A percentile compares a stretch with the other conserved stretches of the same genome.
phyloP scores from a whole-genome alignment of 2,888 invertebrate genomes.

The Mantis religiosa region DNA sequence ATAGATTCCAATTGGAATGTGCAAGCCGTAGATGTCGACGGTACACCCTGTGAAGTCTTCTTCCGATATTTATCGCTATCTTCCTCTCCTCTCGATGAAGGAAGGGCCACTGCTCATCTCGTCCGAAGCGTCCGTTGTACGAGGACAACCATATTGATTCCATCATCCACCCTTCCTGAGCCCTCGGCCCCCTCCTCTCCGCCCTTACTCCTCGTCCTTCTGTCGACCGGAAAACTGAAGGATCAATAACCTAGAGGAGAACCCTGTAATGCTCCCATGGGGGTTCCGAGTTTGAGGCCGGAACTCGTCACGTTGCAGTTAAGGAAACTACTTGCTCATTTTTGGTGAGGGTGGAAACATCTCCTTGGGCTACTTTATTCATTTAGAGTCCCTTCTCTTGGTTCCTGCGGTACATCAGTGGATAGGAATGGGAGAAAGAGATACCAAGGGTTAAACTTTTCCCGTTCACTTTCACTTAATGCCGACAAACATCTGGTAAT shows the following conservation, averaged over 20 bases:
- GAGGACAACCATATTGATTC: conserved; percentile 22
- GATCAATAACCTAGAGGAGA: conserved; percentile 24
- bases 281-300: not conserved
- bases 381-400: too few species aligned
- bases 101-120: not conserved
- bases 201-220: conserved; percentile 2
- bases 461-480: too few species aligned
- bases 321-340: not conserved
- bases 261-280: not conserved
- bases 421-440: too few species aligned
- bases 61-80: not conserved
- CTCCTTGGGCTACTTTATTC: not conserved
- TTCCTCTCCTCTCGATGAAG: not conserved
- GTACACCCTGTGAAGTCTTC: not conserved
- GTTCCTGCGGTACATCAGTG: too few species aligned
- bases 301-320: not conserved
- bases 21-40: not conserved
- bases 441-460: too few species aligned
- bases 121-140: not conserved
- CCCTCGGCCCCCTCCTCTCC: conserved; percentile 22
- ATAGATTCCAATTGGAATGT: not conserved
- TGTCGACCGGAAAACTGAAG: conserved; percentile 21
- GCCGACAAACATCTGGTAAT: too few species aligned
- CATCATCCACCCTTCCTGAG: conserved; percentile 28
- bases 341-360: not conserved